Evolutionary conservation across 2,888 invertebrate genomes (phyloP).

Genomic region (Dusona sp.): DNA sequence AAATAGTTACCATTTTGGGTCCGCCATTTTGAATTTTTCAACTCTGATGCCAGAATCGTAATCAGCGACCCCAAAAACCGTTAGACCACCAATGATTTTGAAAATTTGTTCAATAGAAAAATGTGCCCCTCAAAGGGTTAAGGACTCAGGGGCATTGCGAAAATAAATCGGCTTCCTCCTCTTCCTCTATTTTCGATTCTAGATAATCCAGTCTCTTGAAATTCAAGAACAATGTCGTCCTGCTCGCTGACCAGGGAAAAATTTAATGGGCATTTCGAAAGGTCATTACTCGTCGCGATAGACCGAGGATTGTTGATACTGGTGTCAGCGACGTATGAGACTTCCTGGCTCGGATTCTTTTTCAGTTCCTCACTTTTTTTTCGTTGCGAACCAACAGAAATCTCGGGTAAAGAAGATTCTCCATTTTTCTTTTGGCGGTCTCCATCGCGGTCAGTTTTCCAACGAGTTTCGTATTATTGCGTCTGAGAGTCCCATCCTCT

Average conservation of each 20-base stretch:
- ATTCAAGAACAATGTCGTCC: constrained; percentile 59
- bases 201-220: constrained; percentile 48
- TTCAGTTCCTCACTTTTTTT: constrained; percentile 70
- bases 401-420: constrained; percentile 73
- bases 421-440: constrained; percentile 72
- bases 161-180: constrained; percentile 71
- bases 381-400: constrained; percentile 76
- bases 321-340: not conserved
- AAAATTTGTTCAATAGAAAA: too few relatives aligned
- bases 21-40: too few relatives aligned
- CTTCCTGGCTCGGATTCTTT: not conserved
- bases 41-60: too few relatives aligned
- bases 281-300: constrained; percentile 7
- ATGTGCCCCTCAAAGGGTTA: too few relatives aligned
- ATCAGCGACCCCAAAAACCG: too few relatives aligned
- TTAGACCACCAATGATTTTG: too few relatives aligned
- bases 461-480: constrained; percentile 60
- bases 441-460: constrained; percentile 68
- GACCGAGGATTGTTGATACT: not conserved
- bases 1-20: too few relatives aligned
- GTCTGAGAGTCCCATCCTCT: constrained; percentile 67
- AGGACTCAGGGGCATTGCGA: too few relatives aligned
- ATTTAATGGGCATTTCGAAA: not conserved
- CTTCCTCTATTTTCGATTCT: constrained; percentile 59
- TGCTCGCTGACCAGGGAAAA: constrained; percentile 59